phyloP scores from a whole-genome alignment of 2,888 invertebrate species.

The Acanthococcus lagerstroemiae region DNA sequence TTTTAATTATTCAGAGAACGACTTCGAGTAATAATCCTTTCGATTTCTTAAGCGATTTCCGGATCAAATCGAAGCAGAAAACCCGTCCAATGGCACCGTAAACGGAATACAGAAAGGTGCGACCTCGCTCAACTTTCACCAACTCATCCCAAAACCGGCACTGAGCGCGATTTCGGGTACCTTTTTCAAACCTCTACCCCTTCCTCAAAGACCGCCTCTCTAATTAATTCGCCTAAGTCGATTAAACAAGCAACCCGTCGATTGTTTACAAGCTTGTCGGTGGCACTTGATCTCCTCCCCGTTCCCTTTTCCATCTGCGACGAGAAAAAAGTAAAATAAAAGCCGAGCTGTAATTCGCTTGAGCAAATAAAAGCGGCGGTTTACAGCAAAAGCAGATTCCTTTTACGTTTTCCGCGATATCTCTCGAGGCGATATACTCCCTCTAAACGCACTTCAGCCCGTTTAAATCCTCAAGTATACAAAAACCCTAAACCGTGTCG shows the following conservation, averaged over 20 bases:
- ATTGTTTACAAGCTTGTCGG: slow-evolving; percentile 21
- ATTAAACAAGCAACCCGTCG: slow-evolving; percentile 11
- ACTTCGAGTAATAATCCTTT: too few species aligned
- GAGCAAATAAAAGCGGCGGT: slow-evolving; percentile 12
- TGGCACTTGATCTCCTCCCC: slow-evolving; percentile 17
- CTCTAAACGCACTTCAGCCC: slow-evolving; percentile 16
- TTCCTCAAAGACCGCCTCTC: not conserved
- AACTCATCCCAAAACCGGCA: too few species aligned
- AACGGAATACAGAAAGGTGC: too few species aligned
- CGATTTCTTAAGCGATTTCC: too few species aligned
- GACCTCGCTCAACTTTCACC: too few species aligned
- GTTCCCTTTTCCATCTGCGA: not conserved
- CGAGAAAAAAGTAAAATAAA: not conserved
- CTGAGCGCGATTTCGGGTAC: too few species aligned
- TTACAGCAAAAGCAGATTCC: slow-evolving; percentile 7
- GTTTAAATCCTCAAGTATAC: slow-evolving; percentile 20
- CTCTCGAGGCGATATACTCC: slow-evolving; percentile 26
- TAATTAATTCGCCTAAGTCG: slow-evolving; percentile 23
- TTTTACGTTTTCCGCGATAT: slow-evolving; percentile 16
- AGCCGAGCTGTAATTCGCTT: slow-evolving; percentile 8
- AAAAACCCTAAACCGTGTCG: slow-evolving; percentile 22
- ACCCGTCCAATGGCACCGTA: too few species aligned
- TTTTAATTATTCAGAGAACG: too few species aligned
- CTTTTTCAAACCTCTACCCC: not conserved
- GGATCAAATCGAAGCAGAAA: too few species aligned